A percentile compares a stretch with the other conserved stretches of the same genome.
Evolutionary conservation across 2,113 vertebrate species (phyloP).

Genomic region (Amphiprion percula): DNA sequence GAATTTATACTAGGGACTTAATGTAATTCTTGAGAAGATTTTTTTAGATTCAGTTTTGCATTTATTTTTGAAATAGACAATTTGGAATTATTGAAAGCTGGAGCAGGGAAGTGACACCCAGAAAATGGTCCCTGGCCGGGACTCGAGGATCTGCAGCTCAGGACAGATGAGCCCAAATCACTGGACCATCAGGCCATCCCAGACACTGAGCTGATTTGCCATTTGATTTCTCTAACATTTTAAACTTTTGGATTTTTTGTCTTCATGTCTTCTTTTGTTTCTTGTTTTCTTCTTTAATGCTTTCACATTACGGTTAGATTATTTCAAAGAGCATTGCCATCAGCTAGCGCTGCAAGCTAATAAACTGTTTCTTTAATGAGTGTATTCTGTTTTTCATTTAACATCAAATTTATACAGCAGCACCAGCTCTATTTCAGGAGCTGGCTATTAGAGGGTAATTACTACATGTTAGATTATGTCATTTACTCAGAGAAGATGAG

Average conservation of each 20-base stretch:
- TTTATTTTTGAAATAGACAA: too few relatives aligned
- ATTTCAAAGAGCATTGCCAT: slow-evolving; percentile 10
- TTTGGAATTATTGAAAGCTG: too few relatives aligned
- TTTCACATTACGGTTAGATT: neutral
- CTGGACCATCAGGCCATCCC: too few relatives aligned
- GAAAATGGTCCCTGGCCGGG: too few relatives aligned
- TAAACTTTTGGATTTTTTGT: neutral
- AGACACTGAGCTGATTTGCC: too few relatives aligned
- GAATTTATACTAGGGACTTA: too few relatives aligned
- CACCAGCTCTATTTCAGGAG: slow-evolving; percentile 41
- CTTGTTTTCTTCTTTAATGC: neutral
- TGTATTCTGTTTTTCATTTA: slow-evolving; percentile 38
- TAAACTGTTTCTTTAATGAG: slow-evolving; percentile 39
- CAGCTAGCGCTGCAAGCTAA: slow-evolving; percentile 23
- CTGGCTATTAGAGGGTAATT: slow-evolving; percentile 69
- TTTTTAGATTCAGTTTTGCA: too few relatives aligned
- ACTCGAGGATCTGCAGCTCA: too few relatives aligned
- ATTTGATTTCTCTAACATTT: neutral
- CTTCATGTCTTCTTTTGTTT: neutral
- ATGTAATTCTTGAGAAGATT: too few relatives aligned
- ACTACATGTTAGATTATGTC: slow-evolving; percentile 75
- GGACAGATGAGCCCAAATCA: too few relatives aligned
- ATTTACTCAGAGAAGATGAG: slow-evolving; percentile 68
- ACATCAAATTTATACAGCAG: slow-evolving; percentile 57
- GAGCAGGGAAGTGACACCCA: too few relatives aligned